These are phyloP conservation scores for Lepeophtheirus nordmannii DNA, from an alignment of 2,888 invertebrate genomes.

Conservation along the genomic window DNA sequence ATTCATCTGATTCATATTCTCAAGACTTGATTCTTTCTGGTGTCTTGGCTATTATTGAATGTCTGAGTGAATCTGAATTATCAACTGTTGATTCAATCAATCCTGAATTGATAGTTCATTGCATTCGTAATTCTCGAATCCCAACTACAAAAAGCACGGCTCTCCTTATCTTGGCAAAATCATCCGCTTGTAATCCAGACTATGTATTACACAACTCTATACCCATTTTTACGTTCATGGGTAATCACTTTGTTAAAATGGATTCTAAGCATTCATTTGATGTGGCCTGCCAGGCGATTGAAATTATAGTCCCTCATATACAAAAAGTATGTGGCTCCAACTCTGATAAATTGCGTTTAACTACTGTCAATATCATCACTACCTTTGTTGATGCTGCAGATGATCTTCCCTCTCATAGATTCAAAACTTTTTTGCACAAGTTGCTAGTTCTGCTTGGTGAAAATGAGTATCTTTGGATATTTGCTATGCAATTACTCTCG, in stretches of 20 bases:
- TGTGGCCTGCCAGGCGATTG: conserved; percentile 23
- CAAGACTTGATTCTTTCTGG: conserved; percentile 15
- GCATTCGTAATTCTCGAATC: conserved; percentile 12
- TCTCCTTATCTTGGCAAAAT: conserved; percentile 19
- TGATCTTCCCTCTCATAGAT: conserved; percentile 12
- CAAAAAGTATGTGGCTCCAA: conserved; percentile 6
- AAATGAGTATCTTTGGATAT: conserved; percentile 5
- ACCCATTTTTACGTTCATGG: conserved; percentile 23
- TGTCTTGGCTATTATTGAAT: neutral
- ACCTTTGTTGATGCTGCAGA: conserved; percentile 18
- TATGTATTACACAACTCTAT: conserved; percentile 22
- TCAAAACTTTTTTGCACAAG: conserved; percentile 8
- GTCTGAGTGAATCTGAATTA: neutral
- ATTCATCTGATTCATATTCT: neutral
- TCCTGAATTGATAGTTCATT: conserved; percentile 19
- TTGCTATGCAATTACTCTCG: neutral
- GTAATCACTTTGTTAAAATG: conserved; percentile 21
- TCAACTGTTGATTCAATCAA: neutral
- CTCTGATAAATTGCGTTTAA: neutral
- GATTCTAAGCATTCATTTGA: conserved; percentile 22
- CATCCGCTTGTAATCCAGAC: conserved; percentile 9
- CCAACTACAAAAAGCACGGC: conserved; percentile 12
- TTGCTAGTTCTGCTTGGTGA: neutral
- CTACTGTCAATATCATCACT: neutral
- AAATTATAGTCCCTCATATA: conserved; percentile 20